phyloP scores from a whole-genome alignment of 1,140 invertebrate species.

The Hylaeus anthracinus region DNA sequence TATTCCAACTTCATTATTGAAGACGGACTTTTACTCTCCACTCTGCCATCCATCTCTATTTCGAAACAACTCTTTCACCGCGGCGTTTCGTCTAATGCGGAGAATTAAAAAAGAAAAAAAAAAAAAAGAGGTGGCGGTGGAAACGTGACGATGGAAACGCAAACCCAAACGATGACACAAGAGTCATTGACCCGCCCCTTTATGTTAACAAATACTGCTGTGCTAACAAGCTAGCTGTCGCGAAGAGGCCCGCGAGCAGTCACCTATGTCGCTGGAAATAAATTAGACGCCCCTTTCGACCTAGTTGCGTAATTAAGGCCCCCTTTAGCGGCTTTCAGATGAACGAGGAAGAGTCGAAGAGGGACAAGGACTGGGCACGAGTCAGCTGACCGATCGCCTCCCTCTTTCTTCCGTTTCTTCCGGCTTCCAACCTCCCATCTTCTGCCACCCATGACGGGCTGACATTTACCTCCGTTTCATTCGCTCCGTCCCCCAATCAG shows the following conservation, averaged over 20 bases:
- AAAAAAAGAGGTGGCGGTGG: no score
- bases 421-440: not conserved
- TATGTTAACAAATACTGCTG: conserved; percentile 73
- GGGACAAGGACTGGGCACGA: conserved; percentile 51
- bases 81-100: not conserved
- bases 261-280: conserved; percentile 76
- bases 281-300: conserved; percentile 79
- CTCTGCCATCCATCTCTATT: not conserved
- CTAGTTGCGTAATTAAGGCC: conserved; percentile 79
- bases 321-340: conserved; percentile 68
- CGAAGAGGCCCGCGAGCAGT: conserved; percentile 55
- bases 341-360: conserved; percentile 60
- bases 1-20: no score
- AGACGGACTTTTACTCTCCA: no score
- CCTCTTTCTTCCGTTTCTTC: conserved; percentile 25
- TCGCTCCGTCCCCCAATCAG: not conserved
- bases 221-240: conserved; percentile 73
- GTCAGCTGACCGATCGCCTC: conserved; percentile 62
- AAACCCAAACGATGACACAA: conserved; percentile 60
- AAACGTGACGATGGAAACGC: conserved; percentile 52
- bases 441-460: not conserved
- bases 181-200: conserved; percentile 74
- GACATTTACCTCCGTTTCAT: conserved; percentile 30
- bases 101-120: not conserved
- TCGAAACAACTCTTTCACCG: not conserved